Evolutionary conservation across 2,888 invertebrate genomes (phyloP), one percentile per base, ranked within the genome.

Genomic region (Bursaphelenchus okinawaensis): DNA sequence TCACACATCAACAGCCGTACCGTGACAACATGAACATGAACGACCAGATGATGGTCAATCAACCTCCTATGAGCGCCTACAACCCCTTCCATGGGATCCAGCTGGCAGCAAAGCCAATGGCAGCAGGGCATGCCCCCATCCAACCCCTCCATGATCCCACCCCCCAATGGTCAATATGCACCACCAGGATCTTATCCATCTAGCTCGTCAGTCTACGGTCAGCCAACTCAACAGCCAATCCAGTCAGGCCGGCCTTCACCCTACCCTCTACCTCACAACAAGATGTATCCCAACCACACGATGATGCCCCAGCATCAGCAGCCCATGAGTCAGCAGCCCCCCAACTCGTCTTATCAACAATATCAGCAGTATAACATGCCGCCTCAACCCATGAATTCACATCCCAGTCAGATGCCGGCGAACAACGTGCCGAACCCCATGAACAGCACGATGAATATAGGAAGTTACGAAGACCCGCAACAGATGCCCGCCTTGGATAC

Each of bases 301-400:
- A 22, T 19, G 1, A 56, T 56, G 56, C 23, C 23, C 22, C 66
- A 64, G 22, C 70, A 65, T 9, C 60, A 59, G n/a, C 54, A 63
- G 29, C 65, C 67, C 12, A 63, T 65, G 27, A 63, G 52, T 7
- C 65, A 66, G 40, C 40, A 65, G 20, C 52, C 24, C 8, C n/a
- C n/a, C n/a, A n/a, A n/a, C n/a, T 52, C 12, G 24, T 26, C 56
- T 16, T 19, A 27, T 16, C 28, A 54, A 27, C 59, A 61, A 28
- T 65, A 61, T 24, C 69, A 69, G 23, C 68, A 61, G 19, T 65
- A 69, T 19, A 31, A 26, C 26, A 69, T 70, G 63, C 52, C 26
- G 8, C 63, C 56, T 19, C 63, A 63, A 51, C 59, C 59, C 19
- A 62, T 62, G 55, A 31, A 26, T 4, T 54, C 61, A 16, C 61